Evolutionary conservation across 2,888 invertebrate species (phyloP).

Genomic region (Callinectes sapidus): DNA sequence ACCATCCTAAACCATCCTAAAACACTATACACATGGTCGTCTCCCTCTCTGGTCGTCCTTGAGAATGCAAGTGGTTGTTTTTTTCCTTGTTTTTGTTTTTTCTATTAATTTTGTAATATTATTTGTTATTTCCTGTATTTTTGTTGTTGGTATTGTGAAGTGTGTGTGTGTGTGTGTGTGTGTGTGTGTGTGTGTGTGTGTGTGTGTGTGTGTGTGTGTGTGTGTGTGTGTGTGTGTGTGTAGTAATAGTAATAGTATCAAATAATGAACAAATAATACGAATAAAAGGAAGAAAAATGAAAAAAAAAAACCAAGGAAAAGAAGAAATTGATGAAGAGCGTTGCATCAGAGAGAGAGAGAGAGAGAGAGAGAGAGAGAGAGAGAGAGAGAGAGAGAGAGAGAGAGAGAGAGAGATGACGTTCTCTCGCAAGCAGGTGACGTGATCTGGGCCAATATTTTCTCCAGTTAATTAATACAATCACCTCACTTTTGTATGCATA

Average conservation of each 20-base stretch:
- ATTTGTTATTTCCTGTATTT: background rate
- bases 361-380: background rate
- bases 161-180: slow-evolving; percentile 25
- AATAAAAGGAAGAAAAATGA: no score
- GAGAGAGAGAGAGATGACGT: background rate
- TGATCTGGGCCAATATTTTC: background rate
- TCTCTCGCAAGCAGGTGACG: background rate
- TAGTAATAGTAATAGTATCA: no score
- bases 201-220: slow-evolving; percentile 20
- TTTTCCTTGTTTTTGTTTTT: background rate
- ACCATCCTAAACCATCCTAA: background rate
- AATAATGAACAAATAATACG: no score
- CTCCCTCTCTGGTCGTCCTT: background rate
- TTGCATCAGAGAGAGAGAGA: background rate
- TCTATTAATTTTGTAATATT: background rate
- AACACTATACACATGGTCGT: background rate
- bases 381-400: background rate
- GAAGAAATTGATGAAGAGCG: background rate
- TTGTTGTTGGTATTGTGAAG: background rate
- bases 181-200: slow-evolving; percentile 19
- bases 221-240: slow-evolving; percentile 20
- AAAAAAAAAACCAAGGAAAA: no score
- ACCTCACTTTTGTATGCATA: background rate
- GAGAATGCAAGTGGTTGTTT: background rate
- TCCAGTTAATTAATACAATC: background rate